A percentile compares a stretch with the other conserved stretches of the same genome.
These are phyloP conservation scores for Brachionus plicatilis DNA, from an alignment of 1,140 invertebrate species.

Conservation along the genomic window DNA sequence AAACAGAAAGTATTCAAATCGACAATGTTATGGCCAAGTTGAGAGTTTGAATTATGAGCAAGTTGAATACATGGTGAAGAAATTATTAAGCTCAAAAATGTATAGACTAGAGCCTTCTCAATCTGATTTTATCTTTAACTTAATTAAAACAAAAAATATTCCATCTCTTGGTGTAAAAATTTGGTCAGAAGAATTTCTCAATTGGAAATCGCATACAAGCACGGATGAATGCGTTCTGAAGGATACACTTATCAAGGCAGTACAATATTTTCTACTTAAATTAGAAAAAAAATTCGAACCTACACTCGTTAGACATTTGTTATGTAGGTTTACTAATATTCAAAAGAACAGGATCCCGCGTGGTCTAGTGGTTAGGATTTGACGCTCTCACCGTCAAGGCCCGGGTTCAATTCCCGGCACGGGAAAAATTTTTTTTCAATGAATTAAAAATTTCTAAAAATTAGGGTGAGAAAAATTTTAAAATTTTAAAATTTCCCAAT, in stretches of 20 bases:
- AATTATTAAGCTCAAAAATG: neutral
- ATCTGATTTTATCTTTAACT: neutral
- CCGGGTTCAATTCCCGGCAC: neutral
- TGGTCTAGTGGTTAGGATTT: neutral
- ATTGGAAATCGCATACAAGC: slow-evolving; percentile 6
- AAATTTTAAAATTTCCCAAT: too few species aligned
- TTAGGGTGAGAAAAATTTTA: neutral
- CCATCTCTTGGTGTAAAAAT: neutral
- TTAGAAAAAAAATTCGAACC: slow-evolving; percentile 13
- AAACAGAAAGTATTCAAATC: slow-evolving; percentile 23
- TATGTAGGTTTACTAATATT: neutral
- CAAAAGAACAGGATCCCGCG: neutral
- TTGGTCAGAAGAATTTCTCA: slow-evolving; percentile 8
- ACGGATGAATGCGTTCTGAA: neutral
- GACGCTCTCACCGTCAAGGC: neutral
- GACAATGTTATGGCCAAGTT: neutral
- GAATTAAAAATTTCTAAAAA: neutral
- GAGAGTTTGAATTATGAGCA: neutral
- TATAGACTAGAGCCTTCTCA: slow-evolving; percentile 9
- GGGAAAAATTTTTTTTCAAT: neutral
- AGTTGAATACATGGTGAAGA: slow-evolving; percentile 16
- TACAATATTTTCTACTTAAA: neutral
- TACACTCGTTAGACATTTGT: neutral
- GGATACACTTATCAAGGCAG: neutral
- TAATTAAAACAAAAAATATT: neutral